Evolutionary conservation across 1,140 invertebrate species (phyloP), one percentile per base, ranked within the genome.

Genomic region (Drosophila trapezifrons): DNA sequence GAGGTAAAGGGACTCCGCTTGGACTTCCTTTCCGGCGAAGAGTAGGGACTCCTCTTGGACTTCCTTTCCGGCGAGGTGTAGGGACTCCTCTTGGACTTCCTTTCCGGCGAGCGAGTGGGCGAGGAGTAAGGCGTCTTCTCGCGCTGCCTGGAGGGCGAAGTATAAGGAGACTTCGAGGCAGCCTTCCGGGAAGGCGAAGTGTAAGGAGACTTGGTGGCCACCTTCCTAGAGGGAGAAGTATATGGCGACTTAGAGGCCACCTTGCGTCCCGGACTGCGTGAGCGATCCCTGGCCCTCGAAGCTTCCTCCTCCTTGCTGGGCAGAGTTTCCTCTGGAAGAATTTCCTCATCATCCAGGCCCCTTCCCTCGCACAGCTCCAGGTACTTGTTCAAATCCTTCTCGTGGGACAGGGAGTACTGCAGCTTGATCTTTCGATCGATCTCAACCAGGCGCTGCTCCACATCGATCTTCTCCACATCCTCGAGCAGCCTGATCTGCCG

Each of bases 381-480:
- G 25, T 86, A 91, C 49, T 90, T 91, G 25, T 87, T 90, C 0
- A 91, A 70, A 32, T 91, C 90, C n/a, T 89, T 91, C 18, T 91
- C 90, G 38, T 91, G 90, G 0, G 90, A 91, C 3, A 91, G 56
- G 4, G 90, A 91, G 25, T 91, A 91, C 25, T 91, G 90, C 17
- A 91, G 17, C 25, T 91, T 91, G 17, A 91, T 91, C 71, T 91
- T 91, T 3, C 90, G 63, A 20, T 91, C 90, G 22, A 91, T 91
- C 62, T 91, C 90, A 18, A 22, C 65, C 5, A 91, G 45, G 4
- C 90, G 67, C 38, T 91, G 83, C 59, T 91, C 90, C 12, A 91
- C 90, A 76, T 91, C 90, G 17, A 91, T 91, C 22, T 91, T 91
- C 20, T 91, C 90, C 12, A 91, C 90, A 72, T 91, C 90, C 54